Conservation (phyloP, 2,888 invertebrate genomes). For the Helicoverpa assulta region DNA sequence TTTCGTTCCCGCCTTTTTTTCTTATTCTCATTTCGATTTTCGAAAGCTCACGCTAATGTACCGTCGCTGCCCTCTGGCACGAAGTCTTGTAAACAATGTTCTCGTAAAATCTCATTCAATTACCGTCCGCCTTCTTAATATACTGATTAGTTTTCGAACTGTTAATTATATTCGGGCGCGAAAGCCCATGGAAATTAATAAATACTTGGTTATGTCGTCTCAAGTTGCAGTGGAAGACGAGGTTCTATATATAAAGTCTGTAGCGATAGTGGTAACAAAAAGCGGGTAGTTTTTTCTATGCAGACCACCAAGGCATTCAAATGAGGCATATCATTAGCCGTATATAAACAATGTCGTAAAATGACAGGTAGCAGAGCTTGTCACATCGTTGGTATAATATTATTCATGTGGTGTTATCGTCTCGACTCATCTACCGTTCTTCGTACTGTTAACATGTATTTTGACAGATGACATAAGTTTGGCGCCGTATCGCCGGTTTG, state of each 20-base stretch:
- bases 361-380: conserved; percentile 85
- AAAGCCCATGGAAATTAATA: conserved; percentile 58
- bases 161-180: conserved; percentile 73
- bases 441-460: conserved; percentile 88
- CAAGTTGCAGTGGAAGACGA: conserved; percentile 38
- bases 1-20: conserved; percentile 89
- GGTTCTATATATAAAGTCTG: conserved; percentile 37
- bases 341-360: conserved; percentile 87
- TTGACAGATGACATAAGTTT: conserved; percentile 90
- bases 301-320: conserved; percentile 88
- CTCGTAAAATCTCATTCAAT: conserved; percentile 88
- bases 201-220: conserved; percentile 46
- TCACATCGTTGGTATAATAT: conserved; percentile 81
- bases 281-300: conserved; percentile 72
- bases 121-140: conserved; percentile 78
- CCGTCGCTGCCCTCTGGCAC: conserved; percentile 85
- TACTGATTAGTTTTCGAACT: conserved; percentile 80
- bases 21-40: conserved; percentile 85
- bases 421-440: conserved; percentile 75
- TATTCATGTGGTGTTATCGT: conserved; percentile 79
- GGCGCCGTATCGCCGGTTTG: conserved; percentile 82
- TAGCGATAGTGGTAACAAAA: conserved; percentile 66
- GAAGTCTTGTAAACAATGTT: conserved; percentile 87
- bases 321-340: conserved; percentile 87
- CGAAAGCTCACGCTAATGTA: conserved; percentile 86